These are phyloP conservation scores for Diploscapter pachys DNA, from an alignment of 1,140 invertebrate genomes.

Conservation along the genomic window DNA sequence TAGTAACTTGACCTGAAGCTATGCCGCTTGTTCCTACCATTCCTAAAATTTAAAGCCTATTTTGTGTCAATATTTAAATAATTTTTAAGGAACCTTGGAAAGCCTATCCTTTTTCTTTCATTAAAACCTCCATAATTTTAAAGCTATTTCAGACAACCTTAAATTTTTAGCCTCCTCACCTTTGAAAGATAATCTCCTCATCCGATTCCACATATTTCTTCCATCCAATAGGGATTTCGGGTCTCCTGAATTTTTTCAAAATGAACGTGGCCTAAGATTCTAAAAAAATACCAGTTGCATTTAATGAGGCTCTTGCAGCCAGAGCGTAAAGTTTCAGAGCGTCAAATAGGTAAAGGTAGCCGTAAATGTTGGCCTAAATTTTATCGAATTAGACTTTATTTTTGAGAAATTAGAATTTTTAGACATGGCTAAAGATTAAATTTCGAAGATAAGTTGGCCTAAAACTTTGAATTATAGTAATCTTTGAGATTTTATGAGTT, in stretches of 20 bases:
- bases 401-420: neutral
- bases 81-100: neutral
- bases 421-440: too few relatives aligned
- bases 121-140: neutral
- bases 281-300: conserved; percentile 41
- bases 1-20: conserved; percentile 46
- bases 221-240: conserved; percentile 47
- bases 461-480: too few relatives aligned
- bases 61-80: neutral
- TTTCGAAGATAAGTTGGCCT: too few relatives aligned
- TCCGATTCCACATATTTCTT: conserved; percentile 50
- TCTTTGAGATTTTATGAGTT: too few relatives aligned
- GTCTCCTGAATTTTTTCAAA: conserved; percentile 41
- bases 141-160: neutral
- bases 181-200: conserved; percentile 49
- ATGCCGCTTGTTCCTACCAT: conserved; percentile 46
- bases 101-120: conserved; percentile 31
- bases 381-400: neutral
- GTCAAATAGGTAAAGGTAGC: conserved; percentile 55
- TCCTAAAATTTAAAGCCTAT: conserved; percentile 20
- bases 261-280: conserved; percentile 6
- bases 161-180: conserved; percentile 30
- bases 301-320: conserved; percentile 46
- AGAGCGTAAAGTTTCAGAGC: conserved; percentile 53
- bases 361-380: conserved; percentile 54